Base-by-base conservation (phyloP, 2,113 vertebrate species). In the Nannobrachium achirus region DNA sequence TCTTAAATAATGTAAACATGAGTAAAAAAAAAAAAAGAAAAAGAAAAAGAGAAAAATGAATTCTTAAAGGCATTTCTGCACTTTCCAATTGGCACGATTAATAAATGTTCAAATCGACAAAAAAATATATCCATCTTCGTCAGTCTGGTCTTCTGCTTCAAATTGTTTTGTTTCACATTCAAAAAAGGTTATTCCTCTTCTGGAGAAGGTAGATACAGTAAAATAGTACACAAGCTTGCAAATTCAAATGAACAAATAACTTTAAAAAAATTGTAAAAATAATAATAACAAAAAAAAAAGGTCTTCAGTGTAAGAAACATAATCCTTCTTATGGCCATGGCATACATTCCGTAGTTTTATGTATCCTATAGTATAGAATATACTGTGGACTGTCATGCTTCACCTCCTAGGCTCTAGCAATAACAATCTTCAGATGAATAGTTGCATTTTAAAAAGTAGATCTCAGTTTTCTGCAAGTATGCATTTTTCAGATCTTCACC, bases 81-180 rank as follows among this genome's bases (percentile, higher is more conserved):
- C n/a, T 78, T 66, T 81, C 79, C 84, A 64, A 49, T 61, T 62
- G 39, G 58, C 56, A 55, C 79, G 62, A n/a, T 74, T n/a, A 58
- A 56, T 38, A 50, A 49, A 13, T 51, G 65, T 59, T 9, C 58
- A 68, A n/a, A 45, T 57, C 16, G 41, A 46, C 71, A 63, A 19
- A 55, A 86, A 84, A 75, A 79, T 82, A 83, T 51, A 82, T 91
- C 89, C 88, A 72, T 57, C 40, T 78, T 56, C 71, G 69, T 69
- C 55, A 67, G 73, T 71, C 69, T 82, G 38, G 13, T 18, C 40
- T 55, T 66, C 55, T 25, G 39, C 51, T 53, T 65, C 72, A 74
- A 87, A 72, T 60, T 39, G 13, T 49, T 66, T 18, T 38, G 7
- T 46, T 50, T 70, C 14, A 50, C 0, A 8, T 38, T 53, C 40